Base-by-base conservation (phyloP, 1,140 invertebrate genomes). In the Drosophila repletoides region DNA sequence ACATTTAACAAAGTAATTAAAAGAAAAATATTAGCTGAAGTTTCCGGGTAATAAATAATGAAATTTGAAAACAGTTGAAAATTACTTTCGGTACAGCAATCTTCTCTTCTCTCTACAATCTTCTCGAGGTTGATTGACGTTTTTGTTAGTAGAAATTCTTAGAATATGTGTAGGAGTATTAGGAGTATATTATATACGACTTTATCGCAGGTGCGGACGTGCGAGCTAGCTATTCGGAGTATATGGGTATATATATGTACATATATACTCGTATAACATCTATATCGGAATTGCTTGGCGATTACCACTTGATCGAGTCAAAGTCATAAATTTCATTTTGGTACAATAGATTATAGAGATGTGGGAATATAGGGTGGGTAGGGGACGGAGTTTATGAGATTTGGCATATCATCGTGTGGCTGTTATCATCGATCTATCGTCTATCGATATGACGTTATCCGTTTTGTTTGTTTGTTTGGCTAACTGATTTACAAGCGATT, bases 401-500 rank as follows among this genome's bases (percentile, higher is more conserved):
- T 34, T 29, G 36, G 38, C 24, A 15, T 24, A 43, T 48, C 41
- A 58, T 56, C 29, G 24, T 58, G 45, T 48, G 6, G 7, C 7
- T 12, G 24, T 29, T 65, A 64, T 65, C 53, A 24, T 4, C 31
- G 48, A 60, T 36, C 48, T 43, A 43, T 55, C 34, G 34, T 10
- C 43, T 58, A 66, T 58, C 19, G n/a, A 19, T 41, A 12, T 45
- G 14, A 12, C 22, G 9, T 48, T 51, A 48, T 58, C 38, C 38
- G 33, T 19, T 21, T 36, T 40, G 28, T 24, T 55, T 52, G 21
- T 33, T 41, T 22, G 22, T 45, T 45, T 3, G 31, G 15, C 29
- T 49, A 70, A 75, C 61, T 86, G 71, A 86, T 84, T 86, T 79
- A 86, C 51, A 75, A 79, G 61, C 79, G 63, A 74, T 84, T 84